Conservation (phyloP, 1,140 invertebrate species). For the Leptopilina clavipes region DNA sequence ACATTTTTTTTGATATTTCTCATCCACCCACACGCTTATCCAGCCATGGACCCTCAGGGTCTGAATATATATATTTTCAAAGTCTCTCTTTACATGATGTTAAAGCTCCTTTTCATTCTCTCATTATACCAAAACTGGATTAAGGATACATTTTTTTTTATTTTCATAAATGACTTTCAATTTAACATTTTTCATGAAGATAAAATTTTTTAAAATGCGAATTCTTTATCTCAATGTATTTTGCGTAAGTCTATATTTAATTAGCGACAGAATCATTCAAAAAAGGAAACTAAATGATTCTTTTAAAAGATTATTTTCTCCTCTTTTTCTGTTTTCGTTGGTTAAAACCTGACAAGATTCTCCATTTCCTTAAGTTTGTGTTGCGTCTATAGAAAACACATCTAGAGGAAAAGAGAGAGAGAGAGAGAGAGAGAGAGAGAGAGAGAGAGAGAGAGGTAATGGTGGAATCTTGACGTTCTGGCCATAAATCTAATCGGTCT, state of each 20-base stretch:
- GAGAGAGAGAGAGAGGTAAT: not conserved
- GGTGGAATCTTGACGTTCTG: conserved; percentile 9
- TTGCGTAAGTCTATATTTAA: too few relatives aligned
- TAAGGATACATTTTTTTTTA: not conserved
- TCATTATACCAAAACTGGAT: conserved; percentile 19
- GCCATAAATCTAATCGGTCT: conserved; percentile 61
- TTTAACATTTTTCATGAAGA: too few relatives aligned
- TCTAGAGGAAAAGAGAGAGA: conserved; percentile 9
- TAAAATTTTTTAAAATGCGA: too few relatives aligned
- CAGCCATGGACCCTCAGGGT: conserved; percentile 20
- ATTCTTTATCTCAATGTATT: too few relatives aligned
- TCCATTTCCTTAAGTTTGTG: conserved; percentile 34
- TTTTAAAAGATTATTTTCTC: conserved; percentile 30
- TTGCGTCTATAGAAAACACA: conserved; percentile 45
- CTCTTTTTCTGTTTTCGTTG: conserved; percentile 11
- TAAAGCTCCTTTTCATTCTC: not conserved
- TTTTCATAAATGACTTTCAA: not conserved
- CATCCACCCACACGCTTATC: conserved; percentile 25
- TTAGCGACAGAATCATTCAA: not conserved
- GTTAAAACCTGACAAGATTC: conserved; percentile 12
- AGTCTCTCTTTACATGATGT: not conserved
- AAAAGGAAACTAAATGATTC: conserved; percentile 23
- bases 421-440: too few relatives aligned
- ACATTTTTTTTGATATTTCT: conserved; percentile 27
- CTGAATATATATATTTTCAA: conserved; percentile 7